These are phyloP conservation scores for Pipistrellus nathusii DNA, from an alignment of 2,797 vertebrate genomes.

Conservation along the genomic window DNA sequence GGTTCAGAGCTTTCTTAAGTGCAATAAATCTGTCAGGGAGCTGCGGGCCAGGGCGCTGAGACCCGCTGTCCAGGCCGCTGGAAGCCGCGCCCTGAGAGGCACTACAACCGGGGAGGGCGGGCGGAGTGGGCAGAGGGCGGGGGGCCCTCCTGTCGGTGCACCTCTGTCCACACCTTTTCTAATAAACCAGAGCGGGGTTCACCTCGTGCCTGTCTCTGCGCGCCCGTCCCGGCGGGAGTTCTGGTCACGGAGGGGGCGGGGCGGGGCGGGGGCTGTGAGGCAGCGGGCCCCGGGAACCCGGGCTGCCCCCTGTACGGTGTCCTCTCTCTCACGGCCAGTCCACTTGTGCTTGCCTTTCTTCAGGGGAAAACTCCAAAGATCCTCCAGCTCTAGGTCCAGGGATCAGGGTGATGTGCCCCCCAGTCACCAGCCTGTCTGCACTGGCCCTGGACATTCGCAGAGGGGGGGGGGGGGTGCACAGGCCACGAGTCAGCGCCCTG, in stretches of 20 bases:
- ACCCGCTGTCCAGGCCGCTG: conserved; percentile 47
- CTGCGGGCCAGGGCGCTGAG: conserved; percentile 51
- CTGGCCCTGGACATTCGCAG: neutral
- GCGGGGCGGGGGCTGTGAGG: fast-evolving
- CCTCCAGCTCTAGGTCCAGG: neutral
- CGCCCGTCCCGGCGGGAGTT: fast-evolving
- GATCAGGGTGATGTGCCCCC: neutral
- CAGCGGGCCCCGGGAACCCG: neutral
- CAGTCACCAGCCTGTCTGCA: fast-evolving
- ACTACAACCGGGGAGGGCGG: conserved; percentile 35
- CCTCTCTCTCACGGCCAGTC: fast-evolving
- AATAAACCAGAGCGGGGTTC: conserved; percentile 81
- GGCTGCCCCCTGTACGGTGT: fast-evolving
- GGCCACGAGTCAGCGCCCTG: neutral
- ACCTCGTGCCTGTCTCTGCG: neutral
- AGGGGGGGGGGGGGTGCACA: fast-evolving
- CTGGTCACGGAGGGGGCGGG: neutral
- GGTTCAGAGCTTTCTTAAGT: conserved; percentile 83
- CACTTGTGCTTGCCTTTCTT: neutral
- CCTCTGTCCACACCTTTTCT: conserved; percentile 81
- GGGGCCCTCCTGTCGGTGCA: conserved; percentile 27
- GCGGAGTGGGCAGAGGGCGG: neutral
- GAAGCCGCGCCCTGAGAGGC: conserved; percentile 70
- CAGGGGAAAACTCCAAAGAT: fast-evolving
- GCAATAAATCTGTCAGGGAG: conserved; percentile 88